Conservation (phyloP, 2,113 vertebrate species). For the Rhynchopsitta pachyrhyncha region DNA sequence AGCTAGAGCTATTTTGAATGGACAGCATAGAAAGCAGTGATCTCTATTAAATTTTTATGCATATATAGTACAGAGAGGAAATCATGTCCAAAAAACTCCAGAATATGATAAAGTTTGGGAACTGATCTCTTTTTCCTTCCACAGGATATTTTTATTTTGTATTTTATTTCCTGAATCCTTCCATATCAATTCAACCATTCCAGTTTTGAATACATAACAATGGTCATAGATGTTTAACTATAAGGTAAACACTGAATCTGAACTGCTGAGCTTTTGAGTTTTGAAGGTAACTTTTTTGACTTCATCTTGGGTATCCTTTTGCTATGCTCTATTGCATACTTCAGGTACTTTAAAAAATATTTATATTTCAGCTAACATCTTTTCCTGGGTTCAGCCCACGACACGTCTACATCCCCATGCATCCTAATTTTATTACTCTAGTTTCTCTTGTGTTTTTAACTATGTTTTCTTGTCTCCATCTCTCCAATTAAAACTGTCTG, state of each 20-base stretch:
- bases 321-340: not conserved
- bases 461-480: not conserved
- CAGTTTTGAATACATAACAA: not conserved
- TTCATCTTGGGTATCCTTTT: not conserved
- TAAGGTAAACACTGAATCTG: not conserved
- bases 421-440: not conserved
- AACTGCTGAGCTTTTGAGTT: not conserved
- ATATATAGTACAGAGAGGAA: not conserved
- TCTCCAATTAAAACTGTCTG: constrained; percentile 13
- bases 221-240: not conserved
- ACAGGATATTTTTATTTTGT: not conserved
- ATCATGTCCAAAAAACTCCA: not conserved
- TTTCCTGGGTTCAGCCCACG: too few relatives aligned
- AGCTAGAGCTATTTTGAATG: not conserved
- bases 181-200: not conserved
- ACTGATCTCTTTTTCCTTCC: not conserved
- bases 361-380: not conserved
- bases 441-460: not conserved
- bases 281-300: not conserved
- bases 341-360: not conserved
- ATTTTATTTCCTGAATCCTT: not conserved
- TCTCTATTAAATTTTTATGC: not conserved
- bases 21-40: not conserved
- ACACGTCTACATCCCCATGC: not conserved
- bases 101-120: not conserved